phyloP scores from a whole-genome alignment of 2,113 vertebrate species.

The Ciconia stormi region DNA sequence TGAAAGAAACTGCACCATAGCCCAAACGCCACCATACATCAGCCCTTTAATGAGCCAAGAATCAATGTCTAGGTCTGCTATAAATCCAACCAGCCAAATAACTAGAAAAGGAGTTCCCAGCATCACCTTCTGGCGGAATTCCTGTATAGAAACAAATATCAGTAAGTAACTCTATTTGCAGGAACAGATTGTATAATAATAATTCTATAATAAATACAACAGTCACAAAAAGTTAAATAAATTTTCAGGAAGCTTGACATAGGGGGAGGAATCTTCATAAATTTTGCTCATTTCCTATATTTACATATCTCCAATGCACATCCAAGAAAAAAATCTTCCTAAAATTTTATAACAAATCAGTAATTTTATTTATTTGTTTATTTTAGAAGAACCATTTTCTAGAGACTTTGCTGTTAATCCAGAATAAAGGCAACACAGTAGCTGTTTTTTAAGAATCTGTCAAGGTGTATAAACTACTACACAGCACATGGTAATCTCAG shows the following conservation, averaged over 20 bases:
- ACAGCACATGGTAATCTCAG: neutral
- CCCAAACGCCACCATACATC: constrained; percentile 96
- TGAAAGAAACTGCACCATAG: constrained; percentile 95
- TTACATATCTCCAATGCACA: neutral
- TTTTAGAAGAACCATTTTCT: neutral
- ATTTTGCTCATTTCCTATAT: neutral
- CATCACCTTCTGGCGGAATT: constrained; percentile 99
- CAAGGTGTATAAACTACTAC: neutral
- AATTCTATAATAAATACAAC: neutral
- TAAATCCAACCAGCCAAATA: constrained; percentile 98
- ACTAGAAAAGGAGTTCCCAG: constrained; percentile 98
- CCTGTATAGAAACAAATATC: constrained; percentile 77
- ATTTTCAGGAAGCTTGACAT: neutral
- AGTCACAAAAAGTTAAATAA: neutral
- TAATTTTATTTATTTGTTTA: neutral
- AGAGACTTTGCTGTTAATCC: neutral
- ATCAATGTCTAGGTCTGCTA: constrained; percentile 95
- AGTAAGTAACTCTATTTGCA: constrained; percentile 33
- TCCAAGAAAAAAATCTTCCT: neutral
- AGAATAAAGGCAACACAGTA: neutral
- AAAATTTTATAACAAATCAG: neutral
- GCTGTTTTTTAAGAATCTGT: neutral
- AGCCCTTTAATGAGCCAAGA: constrained; percentile 97
- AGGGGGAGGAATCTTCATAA: neutral
- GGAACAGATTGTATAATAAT: neutral